Evolutionary conservation across 2,888 invertebrate species (phyloP).

Genomic region (Ormia ochracea): DNA sequence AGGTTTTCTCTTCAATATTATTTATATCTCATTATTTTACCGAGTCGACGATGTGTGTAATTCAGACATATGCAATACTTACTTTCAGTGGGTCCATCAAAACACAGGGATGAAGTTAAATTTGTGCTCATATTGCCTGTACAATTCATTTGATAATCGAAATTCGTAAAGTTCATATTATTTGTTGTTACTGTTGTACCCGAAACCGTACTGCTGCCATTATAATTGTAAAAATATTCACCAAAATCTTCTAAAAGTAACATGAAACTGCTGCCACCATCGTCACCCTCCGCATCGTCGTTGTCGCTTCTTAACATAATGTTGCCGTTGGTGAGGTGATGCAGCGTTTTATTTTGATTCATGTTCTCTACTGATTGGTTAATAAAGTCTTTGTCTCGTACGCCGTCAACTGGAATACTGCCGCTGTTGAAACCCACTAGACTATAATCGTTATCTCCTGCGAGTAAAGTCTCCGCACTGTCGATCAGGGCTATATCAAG

Average conservation of each 20-base stretch:
- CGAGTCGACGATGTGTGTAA: too few species aligned
- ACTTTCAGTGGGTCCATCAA: constrained; percentile 73
- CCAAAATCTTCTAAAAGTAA: constrained; percentile 86
- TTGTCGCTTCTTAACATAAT: constrained; percentile 54
- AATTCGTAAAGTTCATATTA: constrained; percentile 70
- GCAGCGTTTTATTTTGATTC: constrained; percentile 52
- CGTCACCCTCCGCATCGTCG: constrained; percentile 33
- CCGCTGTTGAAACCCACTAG: constrained; percentile 67
- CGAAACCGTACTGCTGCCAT: constrained; percentile 73
- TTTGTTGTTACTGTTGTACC: constrained; percentile 68
- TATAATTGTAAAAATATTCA: constrained; percentile 83
- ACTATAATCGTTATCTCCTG: constrained; percentile 70
- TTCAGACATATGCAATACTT: constrained; percentile 64
- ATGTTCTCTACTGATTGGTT: constrained; percentile 51
- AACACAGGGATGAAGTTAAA: constrained; percentile 66
- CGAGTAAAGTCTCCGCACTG: constrained; percentile 72
- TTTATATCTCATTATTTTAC: too few species aligned
- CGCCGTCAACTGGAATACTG: constrained; percentile 26
- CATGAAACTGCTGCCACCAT: constrained; percentile 79
- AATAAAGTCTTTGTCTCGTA: constrained; percentile 45
- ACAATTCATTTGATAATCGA: constrained; percentile 75
- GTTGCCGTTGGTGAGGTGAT: constrained; percentile 60
- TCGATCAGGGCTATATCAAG: constrained; percentile 73
- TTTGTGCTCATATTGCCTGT: constrained; percentile 69
- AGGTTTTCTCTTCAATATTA: too few species aligned